A percentile compares a stretch with the other conserved stretches of the same genome.
These are phyloP conservation scores for Chalcis sispes DNA, from an alignment of 2,888 invertebrate species.

Conservation along the genomic window DNA sequence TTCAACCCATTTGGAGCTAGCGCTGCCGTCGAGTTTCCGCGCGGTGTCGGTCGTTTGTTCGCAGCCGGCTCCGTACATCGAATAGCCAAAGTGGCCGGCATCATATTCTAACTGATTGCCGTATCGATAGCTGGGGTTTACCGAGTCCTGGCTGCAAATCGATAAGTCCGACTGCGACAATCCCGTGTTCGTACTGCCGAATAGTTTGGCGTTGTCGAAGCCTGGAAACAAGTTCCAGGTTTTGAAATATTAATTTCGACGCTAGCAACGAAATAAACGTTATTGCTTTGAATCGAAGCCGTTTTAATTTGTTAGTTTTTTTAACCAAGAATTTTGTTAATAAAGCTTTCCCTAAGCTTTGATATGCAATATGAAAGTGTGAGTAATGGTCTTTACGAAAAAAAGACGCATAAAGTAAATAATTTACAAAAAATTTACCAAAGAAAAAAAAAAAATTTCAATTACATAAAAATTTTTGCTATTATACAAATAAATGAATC, in stretches of 20 bases:
- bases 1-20: conserved; percentile 73
- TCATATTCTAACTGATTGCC: conserved; percentile 88
- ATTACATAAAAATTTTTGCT: too few relatives aligned
- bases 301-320: background rate
- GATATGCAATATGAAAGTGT: too few relatives aligned
- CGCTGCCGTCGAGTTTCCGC: conserved; percentile 5
- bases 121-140: conserved; percentile 86
- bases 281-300: background rate
- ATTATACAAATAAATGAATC: too few relatives aligned
- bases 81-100: conserved; percentile 84
- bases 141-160: conserved; percentile 83
- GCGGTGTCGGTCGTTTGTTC: background rate
- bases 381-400: too few relatives aligned
- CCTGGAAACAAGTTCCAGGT: conserved; percentile 59
- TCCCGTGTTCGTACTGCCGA: conserved; percentile 83
- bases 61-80: conserved; percentile 75
- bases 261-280: background rate
- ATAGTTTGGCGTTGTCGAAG: conserved; percentile 74
- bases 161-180: conserved; percentile 89
- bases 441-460: too few relatives aligned
- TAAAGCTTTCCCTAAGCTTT: background rate
- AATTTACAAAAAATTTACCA: too few relatives aligned
- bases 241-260: too few relatives aligned
- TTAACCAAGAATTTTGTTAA: background rate
- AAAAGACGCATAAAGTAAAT: too few relatives aligned